Percentiles rank a stretch among this genome's conserved stretches.
phyloP scores from a whole-genome alignment of 2,113 vertebrate species.

The Microcebus tavaratra region DNA sequence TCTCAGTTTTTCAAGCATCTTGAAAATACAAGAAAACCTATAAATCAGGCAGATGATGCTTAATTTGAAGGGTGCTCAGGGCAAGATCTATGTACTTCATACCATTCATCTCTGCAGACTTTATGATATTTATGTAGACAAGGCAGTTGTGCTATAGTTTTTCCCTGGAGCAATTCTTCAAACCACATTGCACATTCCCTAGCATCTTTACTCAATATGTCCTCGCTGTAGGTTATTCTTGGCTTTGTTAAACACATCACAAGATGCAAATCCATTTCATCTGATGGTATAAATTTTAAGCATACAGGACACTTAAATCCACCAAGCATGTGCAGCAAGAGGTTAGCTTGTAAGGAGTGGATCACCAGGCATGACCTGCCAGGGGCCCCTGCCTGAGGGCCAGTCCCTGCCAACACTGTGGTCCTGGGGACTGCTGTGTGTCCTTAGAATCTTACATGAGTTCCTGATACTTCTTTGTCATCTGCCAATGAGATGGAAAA shows the following conservation, averaged over 20 bases:
- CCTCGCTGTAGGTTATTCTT: slow-evolving; percentile 82
- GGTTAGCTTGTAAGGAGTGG: too few species aligned
- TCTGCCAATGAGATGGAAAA: not conserved
- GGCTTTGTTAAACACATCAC: too few species aligned
- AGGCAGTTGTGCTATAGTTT: slow-evolving; percentile 96
- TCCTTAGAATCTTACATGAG: not conserved
- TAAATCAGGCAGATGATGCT: too few species aligned
- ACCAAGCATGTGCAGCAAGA: too few species aligned
- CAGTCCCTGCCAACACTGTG: too few species aligned
- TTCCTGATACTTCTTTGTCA: not conserved
- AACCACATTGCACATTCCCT: slow-evolving; percentile 98
- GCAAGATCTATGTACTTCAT: slow-evolving; percentile 97
- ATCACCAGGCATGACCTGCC: too few species aligned
- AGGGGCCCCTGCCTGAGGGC: too few species aligned
- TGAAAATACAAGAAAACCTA: slow-evolving; percentile 62
- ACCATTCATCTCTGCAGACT: slow-evolving; percentile 97
- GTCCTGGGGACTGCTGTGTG: too few species aligned
- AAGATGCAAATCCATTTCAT: too few species aligned
- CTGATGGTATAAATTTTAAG: too few species aligned
- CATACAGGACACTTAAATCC: too few species aligned
- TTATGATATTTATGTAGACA: slow-evolving; percentile 99
- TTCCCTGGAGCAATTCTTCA: slow-evolving; percentile 95
- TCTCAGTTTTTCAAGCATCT: slow-evolving; percentile 81
- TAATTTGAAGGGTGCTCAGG: slow-evolving; percentile 97
- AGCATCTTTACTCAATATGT: slow-evolving; percentile 94